These are phyloP conservation scores for Corydoras sp. DNA, from an alignment of 2,113 vertebrate genomes.

Conservation along the genomic window DNA sequence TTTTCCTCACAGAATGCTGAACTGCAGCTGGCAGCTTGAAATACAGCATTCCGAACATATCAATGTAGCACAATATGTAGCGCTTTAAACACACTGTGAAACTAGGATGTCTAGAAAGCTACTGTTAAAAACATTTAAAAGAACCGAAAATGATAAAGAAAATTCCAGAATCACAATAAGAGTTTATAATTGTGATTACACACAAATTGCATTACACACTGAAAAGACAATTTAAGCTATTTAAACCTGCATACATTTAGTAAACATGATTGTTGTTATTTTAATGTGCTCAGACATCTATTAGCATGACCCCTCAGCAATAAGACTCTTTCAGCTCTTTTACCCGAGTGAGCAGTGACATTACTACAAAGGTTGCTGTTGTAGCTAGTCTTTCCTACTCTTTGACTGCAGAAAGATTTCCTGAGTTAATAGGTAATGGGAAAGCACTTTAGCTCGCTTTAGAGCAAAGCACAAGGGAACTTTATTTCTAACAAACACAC, in stretches of 20 bases:
- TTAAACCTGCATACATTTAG: no score
- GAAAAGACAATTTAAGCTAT: no score
- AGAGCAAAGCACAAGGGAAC: constrained; percentile 33
- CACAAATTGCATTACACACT: no score
- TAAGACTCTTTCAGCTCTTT: background rate
- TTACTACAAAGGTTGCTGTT: constrained; percentile 12
- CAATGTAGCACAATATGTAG: background rate
- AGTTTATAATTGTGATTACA: no score
- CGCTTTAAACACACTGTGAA: background rate
- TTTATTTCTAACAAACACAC: constrained; percentile 15
- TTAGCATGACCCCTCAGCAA: background rate
- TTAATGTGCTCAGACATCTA: no score
- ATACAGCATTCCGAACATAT: background rate
- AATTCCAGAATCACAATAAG: no score
- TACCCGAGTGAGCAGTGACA: background rate
- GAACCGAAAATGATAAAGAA: no score
- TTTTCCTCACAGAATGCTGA: background rate
- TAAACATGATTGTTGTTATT: no score
- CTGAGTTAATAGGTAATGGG: constrained; percentile 49
- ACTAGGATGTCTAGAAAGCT: background rate
- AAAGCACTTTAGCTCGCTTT: constrained; percentile 43
- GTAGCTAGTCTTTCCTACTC: constrained; percentile 13
- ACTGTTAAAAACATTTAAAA: background rate
- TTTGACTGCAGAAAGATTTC: constrained; percentile 27
- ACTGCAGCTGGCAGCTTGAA: background rate